These are phyloP conservation scores for Scleropages formosus DNA, from an alignment of 2,797 vertebrate genomes.

Conservation along the genomic window DNA sequence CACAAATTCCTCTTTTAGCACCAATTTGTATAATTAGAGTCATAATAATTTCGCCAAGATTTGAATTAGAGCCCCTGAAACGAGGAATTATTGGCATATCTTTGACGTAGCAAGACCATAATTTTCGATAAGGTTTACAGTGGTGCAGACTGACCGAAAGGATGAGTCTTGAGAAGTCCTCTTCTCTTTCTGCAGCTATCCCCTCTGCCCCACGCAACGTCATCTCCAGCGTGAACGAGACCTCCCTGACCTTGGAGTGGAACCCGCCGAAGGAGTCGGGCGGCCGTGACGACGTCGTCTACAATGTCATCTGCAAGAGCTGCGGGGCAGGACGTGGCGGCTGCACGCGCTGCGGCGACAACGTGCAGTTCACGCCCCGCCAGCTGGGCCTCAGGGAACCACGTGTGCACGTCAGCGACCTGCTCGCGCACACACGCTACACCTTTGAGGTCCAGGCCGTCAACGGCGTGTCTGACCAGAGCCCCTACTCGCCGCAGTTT, in stretches of 20 bases:
- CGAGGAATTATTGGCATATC: too few species aligned
- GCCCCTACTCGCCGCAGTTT: slow-evolving; percentile 84
- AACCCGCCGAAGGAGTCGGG: slow-evolving; percentile 75
- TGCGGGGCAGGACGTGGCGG: slow-evolving; percentile 78
- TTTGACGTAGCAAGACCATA: too few species aligned
- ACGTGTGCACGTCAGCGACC: slow-evolving; percentile 82
- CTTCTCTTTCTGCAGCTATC: slow-evolving; percentile 66
- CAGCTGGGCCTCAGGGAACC: slow-evolving; percentile 85
- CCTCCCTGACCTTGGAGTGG: slow-evolving; percentile 89
- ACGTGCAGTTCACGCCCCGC: slow-evolving; percentile 85
- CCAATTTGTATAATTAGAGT: too few species aligned
- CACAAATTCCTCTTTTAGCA: too few species aligned
- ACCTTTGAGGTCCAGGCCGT: slow-evolving; percentile 94
- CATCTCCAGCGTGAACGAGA: slow-evolving; percentile 94
- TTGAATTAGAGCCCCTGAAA: too few species aligned
- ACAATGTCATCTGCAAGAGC: slow-evolving; percentile 96
- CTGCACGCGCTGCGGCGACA: slow-evolving; percentile 90
- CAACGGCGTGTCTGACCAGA: slow-evolving; percentile 91
- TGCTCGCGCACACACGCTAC: slow-evolving; percentile 92
- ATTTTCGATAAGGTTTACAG: too few species aligned
- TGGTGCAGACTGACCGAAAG: too few species aligned
- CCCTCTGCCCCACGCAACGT: slow-evolving; percentile 83
- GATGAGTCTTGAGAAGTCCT: not conserved
- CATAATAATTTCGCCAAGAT: too few species aligned
- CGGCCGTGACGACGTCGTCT: slow-evolving; percentile 87